Evolutionary conservation across 64 coral and sea anemone species (phyloP).

Genomic region (Montipora efflorescens): DNA sequence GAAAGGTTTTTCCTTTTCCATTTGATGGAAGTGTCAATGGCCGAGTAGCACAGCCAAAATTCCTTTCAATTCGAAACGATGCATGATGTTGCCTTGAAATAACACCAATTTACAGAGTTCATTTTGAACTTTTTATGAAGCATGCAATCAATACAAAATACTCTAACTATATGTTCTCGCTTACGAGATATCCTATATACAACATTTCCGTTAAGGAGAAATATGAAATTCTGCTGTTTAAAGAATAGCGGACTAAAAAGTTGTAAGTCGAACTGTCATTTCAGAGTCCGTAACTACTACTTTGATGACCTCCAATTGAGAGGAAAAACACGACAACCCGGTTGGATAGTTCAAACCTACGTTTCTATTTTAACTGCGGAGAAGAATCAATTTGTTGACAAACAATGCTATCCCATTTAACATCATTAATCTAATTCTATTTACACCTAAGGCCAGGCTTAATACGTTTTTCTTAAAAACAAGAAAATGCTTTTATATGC

Average conservation of each 20-base stretch:
- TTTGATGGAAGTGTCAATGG: slow-evolving; percentile 49
- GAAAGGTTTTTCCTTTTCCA: slow-evolving; percentile 31
- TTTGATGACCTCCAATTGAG: slow-evolving; percentile 40
- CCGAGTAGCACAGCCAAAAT: slow-evolving; percentile 28
- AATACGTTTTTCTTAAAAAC: slow-evolving; percentile 23
- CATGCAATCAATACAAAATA: slow-evolving; percentile 37
- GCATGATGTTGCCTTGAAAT: background rate
- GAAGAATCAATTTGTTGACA: slow-evolving; percentile 54
- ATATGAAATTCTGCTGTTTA: slow-evolving; percentile 20
- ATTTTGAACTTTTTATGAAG: background rate
- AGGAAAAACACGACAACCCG: slow-evolving; percentile 39
- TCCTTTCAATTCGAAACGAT: slow-evolving; percentile 38
- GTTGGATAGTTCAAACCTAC: slow-evolving; percentile 28
- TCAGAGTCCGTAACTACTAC: slow-evolving; percentile 8
- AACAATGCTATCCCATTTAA: slow-evolving; percentile 56
- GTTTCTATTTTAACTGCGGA: slow-evolving; percentile 41
- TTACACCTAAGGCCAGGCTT: slow-evolving; percentile 45
- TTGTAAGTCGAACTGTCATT: slow-evolving; percentile 9
- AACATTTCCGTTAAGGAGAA: slow-evolving; percentile 39
- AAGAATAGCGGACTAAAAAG: background rate
- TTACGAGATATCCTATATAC: slow-evolving; percentile 50
- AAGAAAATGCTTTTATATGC: background rate
- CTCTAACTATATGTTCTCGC: background rate
- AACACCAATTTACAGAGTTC: slow-evolving; percentile 11
- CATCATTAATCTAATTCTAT: slow-evolving; percentile 54